These are phyloP conservation scores for Marcusenius ussheri DNA, from an alignment of 2,113 vertebrate genomes.

Conservation along the genomic window DNA sequence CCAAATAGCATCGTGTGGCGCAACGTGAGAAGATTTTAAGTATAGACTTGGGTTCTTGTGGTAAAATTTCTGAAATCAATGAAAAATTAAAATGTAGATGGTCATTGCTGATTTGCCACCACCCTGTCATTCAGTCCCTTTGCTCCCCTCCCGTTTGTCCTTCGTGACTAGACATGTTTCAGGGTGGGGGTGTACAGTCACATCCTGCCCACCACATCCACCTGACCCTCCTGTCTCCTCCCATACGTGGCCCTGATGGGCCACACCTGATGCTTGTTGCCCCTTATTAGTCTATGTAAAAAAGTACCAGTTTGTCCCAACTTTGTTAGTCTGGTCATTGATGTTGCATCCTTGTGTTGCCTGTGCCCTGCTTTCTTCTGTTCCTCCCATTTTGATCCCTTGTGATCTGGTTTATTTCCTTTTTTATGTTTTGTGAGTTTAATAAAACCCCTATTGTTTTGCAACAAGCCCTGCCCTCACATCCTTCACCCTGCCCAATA, in stretches of 20 bases:
- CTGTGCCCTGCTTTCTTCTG: not conserved
- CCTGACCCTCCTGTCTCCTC: not conserved
- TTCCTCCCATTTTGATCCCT: not conserved
- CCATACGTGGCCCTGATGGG: not conserved
- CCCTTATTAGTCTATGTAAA: too few species aligned
- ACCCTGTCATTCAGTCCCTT: not conserved
- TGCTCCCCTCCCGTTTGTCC: not conserved
- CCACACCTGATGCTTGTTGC: too few species aligned
- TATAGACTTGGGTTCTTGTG: constrained; percentile 26
- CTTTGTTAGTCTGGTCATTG: too few species aligned
- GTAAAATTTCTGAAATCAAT: constrained; percentile 55
- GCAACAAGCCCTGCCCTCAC: not conserved
- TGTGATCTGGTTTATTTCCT: not conserved
- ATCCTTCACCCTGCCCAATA: not conserved
- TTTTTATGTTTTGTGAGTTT: not conserved
- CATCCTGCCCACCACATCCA: not conserved
- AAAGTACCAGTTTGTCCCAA: too few species aligned
- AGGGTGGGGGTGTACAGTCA: not conserved
- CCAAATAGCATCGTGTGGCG: constrained; percentile 50
- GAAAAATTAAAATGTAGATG: constrained; percentile 57
- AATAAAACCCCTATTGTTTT: not conserved
- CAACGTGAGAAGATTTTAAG: constrained; percentile 32
- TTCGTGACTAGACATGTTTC: not conserved
- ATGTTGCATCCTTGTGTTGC: not conserved
- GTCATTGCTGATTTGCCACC: constrained; percentile 68